Conservation (phyloP, 2,888 invertebrate species). For the Leptinotarsa tumamoca region DNA sequence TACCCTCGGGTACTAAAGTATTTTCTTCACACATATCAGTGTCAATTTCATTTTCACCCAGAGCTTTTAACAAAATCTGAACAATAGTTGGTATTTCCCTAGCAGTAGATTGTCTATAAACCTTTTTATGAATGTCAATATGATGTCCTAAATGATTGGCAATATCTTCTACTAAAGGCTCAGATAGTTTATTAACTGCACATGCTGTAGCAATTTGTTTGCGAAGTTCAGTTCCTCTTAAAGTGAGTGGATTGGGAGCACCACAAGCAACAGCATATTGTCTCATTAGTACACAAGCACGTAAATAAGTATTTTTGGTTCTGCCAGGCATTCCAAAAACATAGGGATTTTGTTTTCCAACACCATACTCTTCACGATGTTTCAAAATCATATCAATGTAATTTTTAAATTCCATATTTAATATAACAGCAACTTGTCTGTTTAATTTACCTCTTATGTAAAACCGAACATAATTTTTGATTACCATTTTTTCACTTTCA, state of each 20-base stretch:
- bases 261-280: constrained; percentile 27
- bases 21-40: constrained; percentile 4
- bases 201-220: constrained; percentile 32
- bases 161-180: constrained; percentile 5
- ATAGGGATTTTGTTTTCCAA: constrained; percentile 23
- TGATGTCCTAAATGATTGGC: constrained; percentile 23
- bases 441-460: constrained; percentile 31
- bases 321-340: constrained; percentile 24
- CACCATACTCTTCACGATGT: constrained; percentile 8
- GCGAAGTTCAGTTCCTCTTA: constrained; percentile 28
- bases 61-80: constrained; percentile 14
- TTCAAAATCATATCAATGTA: constrained; percentile 17
- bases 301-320: constrained; percentile 2
- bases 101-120: constrained; percentile 24
- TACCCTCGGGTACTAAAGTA: not conserved
- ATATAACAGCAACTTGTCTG: constrained; percentile 24
- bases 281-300: constrained; percentile 29
- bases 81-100: constrained; percentile 14
- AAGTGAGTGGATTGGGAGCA: constrained; percentile 24
- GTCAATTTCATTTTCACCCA: constrained; percentile 13
- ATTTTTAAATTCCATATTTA: constrained; percentile 11
- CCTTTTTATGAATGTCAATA: constrained; percentile 18
- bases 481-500: not conserved
- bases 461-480: constrained; percentile 18
- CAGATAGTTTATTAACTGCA: constrained; percentile 18